Conservation (phyloP, 2,888 invertebrate species). For the Neoitamus cyanurus region DNA sequence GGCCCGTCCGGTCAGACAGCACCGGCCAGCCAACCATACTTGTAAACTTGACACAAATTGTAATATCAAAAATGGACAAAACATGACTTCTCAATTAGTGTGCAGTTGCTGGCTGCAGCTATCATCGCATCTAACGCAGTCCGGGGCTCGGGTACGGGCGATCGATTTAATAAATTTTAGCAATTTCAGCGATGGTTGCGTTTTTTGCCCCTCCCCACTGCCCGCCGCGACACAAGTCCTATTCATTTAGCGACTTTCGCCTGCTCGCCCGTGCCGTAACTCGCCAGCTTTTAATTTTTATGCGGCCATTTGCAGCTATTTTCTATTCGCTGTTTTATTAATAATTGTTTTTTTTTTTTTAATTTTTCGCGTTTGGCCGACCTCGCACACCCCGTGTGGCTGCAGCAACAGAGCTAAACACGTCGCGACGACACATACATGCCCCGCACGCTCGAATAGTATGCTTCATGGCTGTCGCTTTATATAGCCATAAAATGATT, state of each 20-base stretch:
- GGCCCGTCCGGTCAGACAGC: no score
- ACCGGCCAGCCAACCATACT: constrained; percentile 21
- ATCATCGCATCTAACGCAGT: background rate
- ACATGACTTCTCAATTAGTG: constrained; percentile 43
- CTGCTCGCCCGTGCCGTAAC: background rate
- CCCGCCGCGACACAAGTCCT: background rate
- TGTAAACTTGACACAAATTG: constrained; percentile 44
- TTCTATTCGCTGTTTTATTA: constrained; percentile 16
- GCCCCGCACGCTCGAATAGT: background rate
- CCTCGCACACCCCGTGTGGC: constrained; percentile 20
- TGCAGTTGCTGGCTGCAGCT: background rate
- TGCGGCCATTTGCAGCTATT: background rate
- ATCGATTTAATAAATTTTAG: constrained; percentile 9
- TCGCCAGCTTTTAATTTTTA: background rate
- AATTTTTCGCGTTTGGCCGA: constrained; percentile 5
- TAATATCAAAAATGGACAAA: constrained; percentile 42
- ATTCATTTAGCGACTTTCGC: background rate
- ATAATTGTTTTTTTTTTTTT: background rate
- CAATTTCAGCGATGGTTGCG: background rate
- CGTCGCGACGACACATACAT: background rate
- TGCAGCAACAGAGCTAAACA: background rate
- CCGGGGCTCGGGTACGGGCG: background rate
- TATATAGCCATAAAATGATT: constrained; percentile 45
- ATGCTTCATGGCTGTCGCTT: constrained; percentile 30
- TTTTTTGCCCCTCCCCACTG: background rate